Conservation (phyloP, 2,113 vertebrate genomes). For the Calyptomena viridis region DNA sequence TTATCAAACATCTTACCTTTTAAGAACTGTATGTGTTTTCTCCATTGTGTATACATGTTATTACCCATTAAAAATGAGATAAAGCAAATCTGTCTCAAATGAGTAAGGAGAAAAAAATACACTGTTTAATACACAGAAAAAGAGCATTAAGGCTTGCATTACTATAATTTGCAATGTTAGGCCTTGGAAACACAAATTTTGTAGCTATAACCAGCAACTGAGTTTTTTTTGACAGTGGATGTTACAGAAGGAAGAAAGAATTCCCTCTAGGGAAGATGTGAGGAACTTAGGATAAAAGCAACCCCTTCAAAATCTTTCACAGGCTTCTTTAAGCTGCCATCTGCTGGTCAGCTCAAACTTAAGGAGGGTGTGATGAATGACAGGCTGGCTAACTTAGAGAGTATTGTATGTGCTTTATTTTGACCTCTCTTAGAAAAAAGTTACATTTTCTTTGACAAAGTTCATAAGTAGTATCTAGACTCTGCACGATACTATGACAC, state of each 20-base stretch:
- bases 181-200: slow-evolving; percentile 24
- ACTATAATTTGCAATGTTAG: background rate
- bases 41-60: slow-evolving; percentile 53
- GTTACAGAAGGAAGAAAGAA: slow-evolving; percentile 55
- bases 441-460: background rate
- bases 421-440: background rate
- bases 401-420: background rate
- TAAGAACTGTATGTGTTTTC: slow-evolving; percentile 43
- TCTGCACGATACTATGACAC: background rate
- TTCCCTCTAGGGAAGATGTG: slow-evolving; percentile 29
- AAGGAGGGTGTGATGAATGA: background rate
- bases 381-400: background rate
- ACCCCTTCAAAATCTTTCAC: background rate
- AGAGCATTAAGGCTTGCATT: slow-evolving; percentile 25
- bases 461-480: background rate
- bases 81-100: slow-evolving; percentile 45
- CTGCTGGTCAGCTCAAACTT: slow-evolving; percentile 43
- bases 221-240: slow-evolving; percentile 39
- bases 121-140: slow-evolving; percentile 17
- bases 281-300: background rate
- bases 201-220: slow-evolving; percentile 34
- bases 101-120: background rate
- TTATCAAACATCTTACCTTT: slow-evolving; percentile 70
- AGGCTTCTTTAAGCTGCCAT: slow-evolving; percentile 41
- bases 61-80: slow-evolving; percentile 32